Evolutionary conservation across 1,140 invertebrate species (phyloP).

Genomic region (Sminthurides bifidus): DNA sequence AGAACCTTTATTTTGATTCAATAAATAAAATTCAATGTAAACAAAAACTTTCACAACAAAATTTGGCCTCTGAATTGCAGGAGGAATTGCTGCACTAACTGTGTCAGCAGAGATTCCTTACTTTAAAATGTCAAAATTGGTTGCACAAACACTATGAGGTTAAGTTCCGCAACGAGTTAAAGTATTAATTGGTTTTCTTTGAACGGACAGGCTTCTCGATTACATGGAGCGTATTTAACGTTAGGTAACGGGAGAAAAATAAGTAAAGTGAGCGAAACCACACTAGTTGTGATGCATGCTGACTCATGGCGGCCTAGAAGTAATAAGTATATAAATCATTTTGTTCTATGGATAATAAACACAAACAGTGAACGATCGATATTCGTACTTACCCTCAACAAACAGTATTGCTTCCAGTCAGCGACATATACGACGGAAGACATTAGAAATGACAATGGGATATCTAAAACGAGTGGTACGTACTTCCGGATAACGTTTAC

Average conservation of each 20-base stretch:
- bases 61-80: no score
- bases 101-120: no score
- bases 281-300: conserved; percentile 74
- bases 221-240: conserved; percentile 59
- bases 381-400: conserved; percentile 31
- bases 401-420: conserved; percentile 33
- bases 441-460: conserved; percentile 60
- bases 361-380: not conserved
- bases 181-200: no score
- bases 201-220: no score
- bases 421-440: conserved; percentile 59
- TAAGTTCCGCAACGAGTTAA: no score
- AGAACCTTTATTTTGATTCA: no score
- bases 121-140: no score
- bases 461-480: conserved; percentile 60
- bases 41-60: no score
- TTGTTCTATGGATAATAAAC: not conserved
- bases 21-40: no score
- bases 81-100: no score
- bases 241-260: conserved; percentile 76
- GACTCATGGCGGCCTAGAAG: conserved; percentile 64
- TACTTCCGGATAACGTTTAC: conserved; percentile 81
- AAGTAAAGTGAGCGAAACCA: conserved; percentile 89
- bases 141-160: no score
- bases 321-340: conserved; percentile 15